A percentile compares a stretch with the other conserved stretches of the same genome.
Conservation (phyloP, 1,140 invertebrate genomes). For the Coenobita brevimanus region DNA sequence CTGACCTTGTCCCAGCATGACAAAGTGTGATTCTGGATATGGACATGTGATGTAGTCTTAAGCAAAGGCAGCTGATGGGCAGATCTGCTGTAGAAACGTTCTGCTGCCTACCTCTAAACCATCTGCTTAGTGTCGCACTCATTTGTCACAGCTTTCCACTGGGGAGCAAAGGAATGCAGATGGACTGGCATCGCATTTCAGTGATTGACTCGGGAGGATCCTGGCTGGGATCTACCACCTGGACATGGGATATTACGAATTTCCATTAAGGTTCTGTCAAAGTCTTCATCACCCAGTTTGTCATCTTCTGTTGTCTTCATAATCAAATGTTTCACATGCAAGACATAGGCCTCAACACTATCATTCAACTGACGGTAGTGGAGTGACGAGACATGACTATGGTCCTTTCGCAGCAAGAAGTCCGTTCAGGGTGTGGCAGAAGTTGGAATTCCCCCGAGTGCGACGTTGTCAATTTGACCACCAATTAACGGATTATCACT, state of each 20-base stretch:
- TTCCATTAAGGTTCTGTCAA: slow-evolving; percentile 1
- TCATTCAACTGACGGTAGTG: slow-evolving; percentile 13
- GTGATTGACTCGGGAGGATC: slow-evolving; percentile 2
- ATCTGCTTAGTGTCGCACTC: no score
- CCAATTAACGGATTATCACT: no score
- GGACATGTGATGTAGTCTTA: neutral
- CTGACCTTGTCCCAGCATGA: slow-evolving; percentile 5
- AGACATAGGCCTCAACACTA: slow-evolving; percentile 7
- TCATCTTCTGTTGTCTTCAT: slow-evolving; percentile 36
- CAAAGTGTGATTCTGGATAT: no score
- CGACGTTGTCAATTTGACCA: no score
- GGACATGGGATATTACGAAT: slow-evolving; percentile 17
- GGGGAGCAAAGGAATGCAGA: slow-evolving; percentile 10
- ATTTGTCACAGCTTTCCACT: slow-evolving; percentile 7
- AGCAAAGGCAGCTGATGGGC: neutral
- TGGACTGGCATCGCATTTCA: slow-evolving; percentile 1
- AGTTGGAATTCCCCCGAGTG: no score
- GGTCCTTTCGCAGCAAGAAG: no score
- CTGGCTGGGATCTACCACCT: slow-evolving; percentile 24
- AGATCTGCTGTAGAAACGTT: neutral
- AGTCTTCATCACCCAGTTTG: slow-evolving; percentile 5
- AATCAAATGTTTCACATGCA: slow-evolving; percentile 13
- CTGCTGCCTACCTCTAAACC: neutral
- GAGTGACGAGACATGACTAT: neutral
- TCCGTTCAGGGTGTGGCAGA: no score